Evolutionary conservation across 2,797 vertebrate species (phyloP), one percentile per base, ranked within the genome.

Genomic region (Brachyalestes nurse): DNA sequence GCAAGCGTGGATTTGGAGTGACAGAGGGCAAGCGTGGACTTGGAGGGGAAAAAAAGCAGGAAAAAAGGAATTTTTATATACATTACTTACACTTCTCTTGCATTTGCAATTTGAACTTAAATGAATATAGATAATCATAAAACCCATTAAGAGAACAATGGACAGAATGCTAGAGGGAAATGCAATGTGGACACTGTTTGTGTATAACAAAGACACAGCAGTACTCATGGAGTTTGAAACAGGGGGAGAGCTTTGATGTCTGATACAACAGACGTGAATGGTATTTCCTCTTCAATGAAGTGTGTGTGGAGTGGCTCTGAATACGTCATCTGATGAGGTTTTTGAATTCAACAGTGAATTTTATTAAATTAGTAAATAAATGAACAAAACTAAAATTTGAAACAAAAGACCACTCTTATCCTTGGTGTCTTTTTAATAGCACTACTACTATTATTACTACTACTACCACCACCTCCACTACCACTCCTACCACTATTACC

Each of bases 231-330:
- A 75, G 65, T 82, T 75, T 80, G 19, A 76, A 70, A 74, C 16
- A 51, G 61, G 23, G 25, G 9, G 47, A 38, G 14, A 66, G 72
- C 80, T 88, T 88, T 88, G 85, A 87, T 84, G 83, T 85, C 21
- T 83, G 23, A 38, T 77, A 34, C 38, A 49, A 42, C 38, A 73
- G 62, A 62, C 70, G 58, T 72, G 78, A 77, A 77, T 61, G 53
- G 28, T 64, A 74, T 84, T 83, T 88, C 51, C 60, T 78, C 69
- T 12, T 25, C 13, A 23, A 10, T 79, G 19, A 72, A 75, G 78
- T 81, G 80, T 78, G 53, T 66, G 57, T 79, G 58, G 23, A 78
- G 69, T 60, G 58, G 49, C 40, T 58, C 69, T 70, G 42, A 69
- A 66, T 25, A 51, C 21, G 19, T 40, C 49, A 49, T 34, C 62